Conservation (phyloP, 1,140 invertebrate species). For the Zaprionus lachaisei region DNA sequence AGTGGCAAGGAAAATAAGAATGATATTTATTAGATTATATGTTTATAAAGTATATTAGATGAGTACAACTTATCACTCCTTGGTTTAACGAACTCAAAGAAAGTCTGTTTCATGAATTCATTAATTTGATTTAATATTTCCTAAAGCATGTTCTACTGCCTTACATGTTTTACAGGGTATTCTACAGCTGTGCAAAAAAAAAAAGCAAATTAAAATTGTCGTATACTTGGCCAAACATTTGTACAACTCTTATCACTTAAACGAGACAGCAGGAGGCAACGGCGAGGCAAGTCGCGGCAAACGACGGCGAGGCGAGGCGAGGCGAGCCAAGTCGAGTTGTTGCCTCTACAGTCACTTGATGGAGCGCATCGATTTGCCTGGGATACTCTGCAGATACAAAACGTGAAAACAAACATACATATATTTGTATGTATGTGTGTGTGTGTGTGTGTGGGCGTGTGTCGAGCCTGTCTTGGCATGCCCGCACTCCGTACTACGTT, state of each 20-base stretch:
- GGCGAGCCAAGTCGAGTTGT: conserved; percentile 24
- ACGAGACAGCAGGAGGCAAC: conserved; percentile 36
- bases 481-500: conserved; percentile 42
- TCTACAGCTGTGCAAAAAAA: too few species aligned
- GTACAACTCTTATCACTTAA: conserved; percentile 69
- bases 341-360: conserved; percentile 62
- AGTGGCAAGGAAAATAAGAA: too few species aligned
- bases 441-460: neutral
- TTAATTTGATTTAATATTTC: too few species aligned
- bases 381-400: conserved; percentile 13
- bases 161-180: neutral
- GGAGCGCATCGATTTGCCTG: conserved; percentile 44
- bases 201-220: conserved; percentile 69
- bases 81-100: too few species aligned
- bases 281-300: conserved; percentile 22
- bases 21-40: too few species aligned
- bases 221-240: conserved; percentile 75
- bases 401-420: neutral
- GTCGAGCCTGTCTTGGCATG: neutral
- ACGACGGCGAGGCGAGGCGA: conserved; percentile 11
- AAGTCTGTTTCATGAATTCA: too few species aligned
- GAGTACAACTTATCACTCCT: too few species aligned
- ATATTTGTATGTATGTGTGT: neutral
- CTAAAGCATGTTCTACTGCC: too few species aligned
- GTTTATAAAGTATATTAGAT: too few species aligned